Evolutionary conservation across 2,797 vertebrate species (phyloP), one percentile per base, ranked within the genome.

Genomic region (Peromyscus attwateri): DNA sequence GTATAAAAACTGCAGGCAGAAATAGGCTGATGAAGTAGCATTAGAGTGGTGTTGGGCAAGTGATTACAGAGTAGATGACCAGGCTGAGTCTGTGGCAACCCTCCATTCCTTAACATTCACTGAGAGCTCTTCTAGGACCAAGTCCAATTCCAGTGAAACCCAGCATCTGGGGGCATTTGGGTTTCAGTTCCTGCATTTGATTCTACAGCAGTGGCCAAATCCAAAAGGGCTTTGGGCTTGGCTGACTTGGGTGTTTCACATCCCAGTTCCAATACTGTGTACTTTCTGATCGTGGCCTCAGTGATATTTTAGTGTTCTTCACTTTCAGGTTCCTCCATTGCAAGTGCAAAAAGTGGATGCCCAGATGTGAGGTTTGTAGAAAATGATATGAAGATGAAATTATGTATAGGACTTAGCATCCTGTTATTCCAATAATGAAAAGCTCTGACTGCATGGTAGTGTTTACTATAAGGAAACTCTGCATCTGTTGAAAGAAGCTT

Each of bases 321-420:
- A 79, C 57, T 94, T 96, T 95, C 23, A 89, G 6, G 92, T 96
- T 91, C 62, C 71, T 95, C 25, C 31, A 40, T 76, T 77, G 16
- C 84, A 92, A 60, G 77, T 83, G n/a, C 31, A 31, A 90, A 49
- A 89, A 75, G 89, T 85, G 64, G 73, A 60, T 94, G 46, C 9
- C 14, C 88, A 52, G 5, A 82, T 29, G 40, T 31, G 88, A 62
- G 21, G 57, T 73, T 89, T 23, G 66, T 91, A 27, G 82, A 81
- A 95, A 29, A 14, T 90, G 89, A 71, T 77, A 73, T 87, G 16
- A 87, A 88, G 85, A 85, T 89, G 52, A 95, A 97, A 70, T 88
- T 71, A 43, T 52, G 8, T 70, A 19, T 7, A n/a, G 31, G 4
- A 46, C 8, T 89, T 87, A 70, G 76, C 11, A 83, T 25, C 19